Evolutionary conservation across 2,888 invertebrate species (phyloP).

Genomic region (Eupithecia dodoneata): DNA sequence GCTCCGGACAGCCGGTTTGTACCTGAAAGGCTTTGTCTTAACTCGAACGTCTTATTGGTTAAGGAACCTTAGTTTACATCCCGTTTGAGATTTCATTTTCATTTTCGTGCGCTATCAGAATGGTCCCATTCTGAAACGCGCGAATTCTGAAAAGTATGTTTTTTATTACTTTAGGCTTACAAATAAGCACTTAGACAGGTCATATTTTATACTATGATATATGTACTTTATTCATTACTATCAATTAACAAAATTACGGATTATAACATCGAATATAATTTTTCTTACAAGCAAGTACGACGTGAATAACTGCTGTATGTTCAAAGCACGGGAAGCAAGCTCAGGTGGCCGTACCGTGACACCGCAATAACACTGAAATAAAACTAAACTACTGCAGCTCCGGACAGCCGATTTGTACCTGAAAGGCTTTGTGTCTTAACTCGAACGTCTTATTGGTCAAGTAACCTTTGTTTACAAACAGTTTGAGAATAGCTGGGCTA

Average conservation of each 20-base stretch:
- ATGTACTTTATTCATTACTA: too few relatives aligned
- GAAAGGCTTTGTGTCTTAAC: slow-evolving; percentile 30
- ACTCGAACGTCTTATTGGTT: slow-evolving; percentile 28
- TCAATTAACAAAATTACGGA: too few relatives aligned
- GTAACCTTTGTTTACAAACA: slow-evolving; percentile 14
- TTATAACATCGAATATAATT: too few relatives aligned
- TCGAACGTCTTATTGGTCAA: slow-evolving; percentile 29
- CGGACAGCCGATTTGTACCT: slow-evolving; percentile 31
- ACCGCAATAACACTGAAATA: slow-evolving; percentile 72
- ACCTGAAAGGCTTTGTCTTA: slow-evolving; percentile 31
- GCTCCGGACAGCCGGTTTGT: slow-evolving; percentile 32
- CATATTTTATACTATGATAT: too few relatives aligned
- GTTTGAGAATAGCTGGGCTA: neutral
- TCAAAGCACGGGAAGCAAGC: slow-evolving; percentile 49
- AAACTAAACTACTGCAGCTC: slow-evolving; percentile 64
- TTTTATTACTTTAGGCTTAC: too few relatives aligned
- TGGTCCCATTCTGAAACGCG: too few relatives aligned
- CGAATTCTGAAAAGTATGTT: too few relatives aligned
- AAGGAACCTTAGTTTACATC: slow-evolving; percentile 16
- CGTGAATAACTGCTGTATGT: slow-evolving; percentile 14
- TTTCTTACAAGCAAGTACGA: neutral
- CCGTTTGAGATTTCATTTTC: slow-evolving; percentile 9
- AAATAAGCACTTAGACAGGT: too few relatives aligned
- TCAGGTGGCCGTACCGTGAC: slow-evolving; percentile 65
- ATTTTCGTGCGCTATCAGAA: too few relatives aligned